Evolutionary conservation across 1,140 invertebrate species (phyloP).

Genomic region (Drosophila lacertosa): DNA sequence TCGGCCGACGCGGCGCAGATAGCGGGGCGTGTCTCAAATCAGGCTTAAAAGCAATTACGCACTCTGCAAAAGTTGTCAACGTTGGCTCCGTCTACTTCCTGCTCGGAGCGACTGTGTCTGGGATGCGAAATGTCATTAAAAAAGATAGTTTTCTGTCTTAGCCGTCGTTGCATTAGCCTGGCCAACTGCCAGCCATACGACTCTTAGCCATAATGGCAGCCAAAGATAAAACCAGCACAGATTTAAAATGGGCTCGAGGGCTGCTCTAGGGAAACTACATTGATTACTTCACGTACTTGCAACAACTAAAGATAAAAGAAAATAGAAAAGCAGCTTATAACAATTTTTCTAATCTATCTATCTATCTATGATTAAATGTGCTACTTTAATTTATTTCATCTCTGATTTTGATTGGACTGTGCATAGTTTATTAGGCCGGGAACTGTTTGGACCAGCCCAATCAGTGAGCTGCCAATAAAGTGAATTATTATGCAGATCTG

Average conservation of each 20-base stretch:
- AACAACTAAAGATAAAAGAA: too few species aligned
- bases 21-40: constrained; percentile 53
- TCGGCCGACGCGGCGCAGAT: constrained; percentile 13
- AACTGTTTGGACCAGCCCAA: not conserved
- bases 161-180: constrained; percentile 12
- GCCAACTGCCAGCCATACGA: not conserved
- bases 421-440: not conserved
- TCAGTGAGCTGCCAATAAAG: constrained; percentile 6
- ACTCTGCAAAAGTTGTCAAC: constrained; percentile 62
- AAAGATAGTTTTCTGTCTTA: constrained; percentile 16
- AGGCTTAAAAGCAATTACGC: constrained; percentile 70
- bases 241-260: not conserved
- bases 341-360: too few species aligned
- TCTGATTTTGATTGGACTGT: too few species aligned
- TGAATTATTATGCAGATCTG: constrained; percentile 10
- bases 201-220: not conserved
- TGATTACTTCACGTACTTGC: too few species aligned
- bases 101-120: constrained; percentile 21
- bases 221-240: not conserved
- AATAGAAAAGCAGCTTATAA: too few species aligned
- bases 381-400: too few species aligned
- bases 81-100: constrained; percentile 44
- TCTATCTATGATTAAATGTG: too few species aligned
- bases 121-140: constrained; percentile 23
- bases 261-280: not conserved